Evolutionary conservation across 1,140 invertebrate genomes (phyloP).

Genomic region (Drosophila watanabei): DNA sequence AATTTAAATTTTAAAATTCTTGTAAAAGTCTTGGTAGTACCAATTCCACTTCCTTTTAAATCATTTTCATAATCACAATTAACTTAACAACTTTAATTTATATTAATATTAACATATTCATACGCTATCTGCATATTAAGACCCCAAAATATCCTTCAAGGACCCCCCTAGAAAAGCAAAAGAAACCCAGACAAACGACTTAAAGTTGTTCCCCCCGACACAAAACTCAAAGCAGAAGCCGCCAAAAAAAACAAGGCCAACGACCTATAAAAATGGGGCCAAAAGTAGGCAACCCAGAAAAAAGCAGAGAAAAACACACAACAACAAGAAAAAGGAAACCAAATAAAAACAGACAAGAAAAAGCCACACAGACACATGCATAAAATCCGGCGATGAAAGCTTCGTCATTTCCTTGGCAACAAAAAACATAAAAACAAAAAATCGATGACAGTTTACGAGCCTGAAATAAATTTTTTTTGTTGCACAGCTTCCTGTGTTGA

Average conservation of each 20-base stretch:
- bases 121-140: not conserved
- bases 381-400: constrained; percentile 38
- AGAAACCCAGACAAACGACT: constrained; percentile 11
- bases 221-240: constrained; percentile 7
- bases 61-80: not conserved
- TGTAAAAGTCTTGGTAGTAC: no score
- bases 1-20: not conserved
- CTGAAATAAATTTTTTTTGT: constrained; percentile 73
- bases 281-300: constrained; percentile 52
- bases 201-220: constrained; percentile 15
- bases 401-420: constrained; percentile 27
- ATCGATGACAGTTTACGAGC: constrained; percentile 75
- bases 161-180: not conserved
- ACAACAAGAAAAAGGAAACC: constrained; percentile 2
- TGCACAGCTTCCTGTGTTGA: constrained; percentile 39
- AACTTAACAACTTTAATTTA: not conserved
- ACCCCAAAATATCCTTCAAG: not conserved
- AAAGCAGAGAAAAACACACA: not conserved
- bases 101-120: not conserved
- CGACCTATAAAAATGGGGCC: constrained; percentile 61
- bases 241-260: constrained; percentile 43
- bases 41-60: not conserved
- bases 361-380: constrained; percentile 24
- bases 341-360: constrained; percentile 17
- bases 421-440: constrained; percentile 24